Percentiles rank a stretch among this genome's conserved stretches.
Evolutionary conservation across 2,113 vertebrate species (phyloP).

Genomic region (Tachysurus vachellii): DNA sequence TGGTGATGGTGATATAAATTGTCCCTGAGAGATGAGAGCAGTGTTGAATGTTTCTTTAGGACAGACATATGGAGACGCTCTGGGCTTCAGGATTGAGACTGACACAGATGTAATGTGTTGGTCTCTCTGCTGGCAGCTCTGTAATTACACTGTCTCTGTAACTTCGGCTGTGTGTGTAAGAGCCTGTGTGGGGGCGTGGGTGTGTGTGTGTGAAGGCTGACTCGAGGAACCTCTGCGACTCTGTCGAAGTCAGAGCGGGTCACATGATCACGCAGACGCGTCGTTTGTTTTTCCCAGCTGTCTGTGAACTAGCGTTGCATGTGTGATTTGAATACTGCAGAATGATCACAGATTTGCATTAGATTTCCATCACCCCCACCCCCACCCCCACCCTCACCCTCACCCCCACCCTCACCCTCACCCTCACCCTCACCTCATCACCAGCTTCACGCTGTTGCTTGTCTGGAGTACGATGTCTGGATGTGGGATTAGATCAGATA

Average conservation of each 20-base stretch:
- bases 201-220: neutral
- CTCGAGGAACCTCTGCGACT: neutral
- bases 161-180: conserved; percentile 24
- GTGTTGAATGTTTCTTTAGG: conserved; percentile 8
- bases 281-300: conserved; percentile 3
- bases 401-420: neutral
- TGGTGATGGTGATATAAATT: neutral
- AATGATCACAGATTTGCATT: neutral
- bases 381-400: no score
- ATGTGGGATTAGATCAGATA: no score
- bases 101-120: conserved; percentile 38
- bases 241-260: neutral
- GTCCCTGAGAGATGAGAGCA: neutral
- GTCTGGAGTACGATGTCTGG: no score
- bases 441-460: neutral
- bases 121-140: conserved; percentile 33
- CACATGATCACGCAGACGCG: neutral
- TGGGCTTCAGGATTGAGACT: conserved; percentile 24
- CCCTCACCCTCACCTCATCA: neutral
- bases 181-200: neutral
- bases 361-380: neutral
- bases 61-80: conserved; percentile 20
- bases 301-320: neutral
- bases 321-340: neutral
- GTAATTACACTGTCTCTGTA: conserved; percentile 44